A percentile compares a stretch with the other conserved stretches of the same genome.
phyloP scores from a whole-genome alignment of 2,113 vertebrate species.

The Larimichthys crocea region DNA sequence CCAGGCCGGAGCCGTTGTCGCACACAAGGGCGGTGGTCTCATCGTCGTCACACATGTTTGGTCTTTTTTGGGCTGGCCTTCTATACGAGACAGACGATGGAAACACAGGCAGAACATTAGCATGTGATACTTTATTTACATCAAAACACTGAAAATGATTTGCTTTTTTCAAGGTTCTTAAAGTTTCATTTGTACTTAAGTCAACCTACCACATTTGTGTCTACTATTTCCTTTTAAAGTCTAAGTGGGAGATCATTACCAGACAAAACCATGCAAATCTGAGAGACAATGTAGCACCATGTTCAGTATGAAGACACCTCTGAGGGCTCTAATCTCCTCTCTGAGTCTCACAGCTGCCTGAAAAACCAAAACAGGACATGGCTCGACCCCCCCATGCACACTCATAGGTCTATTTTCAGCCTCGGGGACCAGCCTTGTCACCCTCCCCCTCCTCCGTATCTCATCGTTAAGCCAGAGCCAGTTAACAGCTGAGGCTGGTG shows the following conservation, averaged over 20 bases:
- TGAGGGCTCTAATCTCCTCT: conserved; percentile 59
- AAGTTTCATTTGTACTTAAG: not conserved
- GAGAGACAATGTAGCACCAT: conserved; percentile 44
- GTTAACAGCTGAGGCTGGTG: conserved; percentile 75
- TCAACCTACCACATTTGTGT: not conserved
- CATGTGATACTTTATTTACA: not conserved
- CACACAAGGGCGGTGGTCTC: conserved; percentile 98
- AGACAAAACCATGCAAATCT: conserved; percentile 6
- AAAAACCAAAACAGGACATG: conserved; percentile 71
- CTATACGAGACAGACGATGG: not conserved
- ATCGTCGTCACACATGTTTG: conserved; percentile 96
- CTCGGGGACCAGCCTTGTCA: conserved; percentile 53
- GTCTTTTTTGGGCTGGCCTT: conserved; percentile 73
- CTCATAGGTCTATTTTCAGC: conserved; percentile 77
- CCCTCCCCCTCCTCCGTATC: conserved; percentile 47
- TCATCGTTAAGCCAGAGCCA: conserved; percentile 55
- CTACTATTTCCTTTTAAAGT: not conserved
- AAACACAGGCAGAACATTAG: conserved; percentile 1
- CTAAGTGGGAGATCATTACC: not conserved
- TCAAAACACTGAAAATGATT: not conserved
- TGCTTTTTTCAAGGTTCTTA: not conserved
- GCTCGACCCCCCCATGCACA: conserved; percentile 17
- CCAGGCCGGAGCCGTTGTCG: conserved; percentile 98
- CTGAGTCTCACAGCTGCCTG: conserved; percentile 51
- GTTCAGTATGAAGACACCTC: conserved; percentile 41